Evolutionary conservation across 2,888 invertebrate genomes (phyloP), one percentile per base, ranked within the genome.

Genomic region (Gryllus longicercus): DNA sequence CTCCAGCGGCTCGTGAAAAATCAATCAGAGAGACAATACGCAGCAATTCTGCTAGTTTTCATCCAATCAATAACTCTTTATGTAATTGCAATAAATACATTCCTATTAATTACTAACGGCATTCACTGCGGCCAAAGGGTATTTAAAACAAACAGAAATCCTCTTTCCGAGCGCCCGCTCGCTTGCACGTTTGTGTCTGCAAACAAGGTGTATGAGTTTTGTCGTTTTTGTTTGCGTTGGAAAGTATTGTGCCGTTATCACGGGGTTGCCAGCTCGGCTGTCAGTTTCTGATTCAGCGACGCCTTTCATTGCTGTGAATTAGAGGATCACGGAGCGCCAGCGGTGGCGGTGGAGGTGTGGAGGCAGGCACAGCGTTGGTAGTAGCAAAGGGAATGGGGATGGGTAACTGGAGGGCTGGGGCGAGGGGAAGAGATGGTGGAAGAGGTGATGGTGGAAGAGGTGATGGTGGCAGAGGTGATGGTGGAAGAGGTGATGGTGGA

Each of bases 171-270:
- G 16, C 63, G 16, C 63, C n/a, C 63, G n/a, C n/a, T 0, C 38
- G 38, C 38, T 38, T 38, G 38, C 38, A 38, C 38, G 38, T 38
- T 38, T 38, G 38, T 38, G 38, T 38, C 38, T n/a, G 63, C 63
- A 63, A 63, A 63, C 63, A 63, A 63, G 16, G 63, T 63, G 63
- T 63, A 63, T 63, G 63, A 63, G 63, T 63, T 63, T 63, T 63
- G 63, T 63, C n/a, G 63, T 63, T 63, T 63, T 63, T 63, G 63
- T 63, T 18, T n/a, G 14, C 63, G 14, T 11, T 63, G 63, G 63
- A 63, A 63, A 63, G 63, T 63, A 63, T 63, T 63, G 63, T 63
- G 63, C 63, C 14, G 63, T 63, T 63, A 63, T 63, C 63, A n/a
- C 63, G 63, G 63, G 63, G 63, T 18, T 63, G 63, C 63, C 63